phyloP scores from a whole-genome alignment of 1,140 invertebrate species.

The Brachionus plicatilis region DNA sequence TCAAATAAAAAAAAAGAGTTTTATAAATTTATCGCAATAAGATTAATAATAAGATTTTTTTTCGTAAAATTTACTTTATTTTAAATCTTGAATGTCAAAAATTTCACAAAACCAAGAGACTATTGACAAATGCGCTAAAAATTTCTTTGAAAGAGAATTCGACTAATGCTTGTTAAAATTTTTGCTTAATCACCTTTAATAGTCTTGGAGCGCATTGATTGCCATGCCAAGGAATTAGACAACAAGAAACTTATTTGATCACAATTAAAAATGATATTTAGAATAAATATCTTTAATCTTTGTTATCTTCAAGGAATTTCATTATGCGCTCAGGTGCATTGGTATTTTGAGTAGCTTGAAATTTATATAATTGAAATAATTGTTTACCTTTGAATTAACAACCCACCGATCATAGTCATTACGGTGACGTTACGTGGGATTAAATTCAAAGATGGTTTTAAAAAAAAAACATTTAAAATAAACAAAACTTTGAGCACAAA shows the following conservation, averaged over 20 bases:
- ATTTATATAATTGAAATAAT: neutral
- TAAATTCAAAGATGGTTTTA: slow-evolving; percentile 1
- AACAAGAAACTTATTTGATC: neutral
- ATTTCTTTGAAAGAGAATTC: neutral
- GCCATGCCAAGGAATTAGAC: neutral
- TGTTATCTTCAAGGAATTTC: neutral
- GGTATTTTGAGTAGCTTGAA: slow-evolving; percentile 6
- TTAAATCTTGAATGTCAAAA: too few relatives aligned
- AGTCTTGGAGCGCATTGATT: neutral
- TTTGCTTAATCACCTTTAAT: slow-evolving; percentile 20
- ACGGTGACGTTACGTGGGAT: slow-evolving; percentile 16
- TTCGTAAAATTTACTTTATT: too few relatives aligned
- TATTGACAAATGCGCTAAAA: neutral
- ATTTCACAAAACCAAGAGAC: too few relatives aligned
- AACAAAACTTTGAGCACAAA: slow-evolving; percentile 8
- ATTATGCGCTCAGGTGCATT: neutral
- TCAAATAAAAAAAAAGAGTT: too few relatives aligned
- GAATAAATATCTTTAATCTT: neutral
- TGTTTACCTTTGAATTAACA: slow-evolving; percentile 19
- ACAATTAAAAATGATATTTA: slow-evolving; percentile 2
- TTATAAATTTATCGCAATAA: too few relatives aligned
- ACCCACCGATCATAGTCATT: neutral
- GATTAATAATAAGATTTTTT: too few relatives aligned
- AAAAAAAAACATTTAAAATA: slow-evolving; percentile 22
- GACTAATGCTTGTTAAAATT: neutral